These are phyloP conservation scores for Dione vanillae DNA, from an alignment of 2,888 invertebrate genomes.

Conservation along the genomic window DNA sequence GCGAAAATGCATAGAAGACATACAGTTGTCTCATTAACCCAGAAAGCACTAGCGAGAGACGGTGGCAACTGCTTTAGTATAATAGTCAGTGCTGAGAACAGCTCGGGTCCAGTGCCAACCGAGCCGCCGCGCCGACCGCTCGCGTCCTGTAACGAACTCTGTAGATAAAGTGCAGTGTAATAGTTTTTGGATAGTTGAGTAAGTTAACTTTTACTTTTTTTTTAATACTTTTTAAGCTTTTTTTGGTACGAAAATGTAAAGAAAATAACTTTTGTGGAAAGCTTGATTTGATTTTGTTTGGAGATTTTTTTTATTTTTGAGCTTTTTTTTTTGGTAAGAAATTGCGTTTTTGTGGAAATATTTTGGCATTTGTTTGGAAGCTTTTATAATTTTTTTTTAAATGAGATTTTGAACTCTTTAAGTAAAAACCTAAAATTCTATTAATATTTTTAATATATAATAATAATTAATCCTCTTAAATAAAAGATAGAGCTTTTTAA, in stretches of 20 bases:
- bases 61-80: slow-evolving; percentile 80
- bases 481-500: not conserved
- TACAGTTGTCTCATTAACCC: slow-evolving; percentile 77
- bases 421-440: too few relatives aligned
- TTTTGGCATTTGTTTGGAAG: too few relatives aligned
- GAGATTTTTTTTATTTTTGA: not conserved
- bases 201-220: slow-evolving; percentile 40
- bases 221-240: not conserved
- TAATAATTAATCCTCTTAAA: too few relatives aligned
- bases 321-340: not conserved
- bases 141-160: slow-evolving; percentile 39
- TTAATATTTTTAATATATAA: too few relatives aligned
- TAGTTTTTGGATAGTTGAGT: slow-evolving; percentile 48
- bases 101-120: slow-evolving; percentile 51
- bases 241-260: too few relatives aligned
- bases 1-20: slow-evolving; percentile 81
- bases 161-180: slow-evolving; percentile 47
- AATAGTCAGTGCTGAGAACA: slow-evolving; percentile 62
- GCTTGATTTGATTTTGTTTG: not conserved
- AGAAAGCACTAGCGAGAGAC: slow-evolving; percentile 82
- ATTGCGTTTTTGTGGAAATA: too few relatives aligned
- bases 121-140: slow-evolving; percentile 46
- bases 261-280: not conserved
- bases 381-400: too few relatives aligned
- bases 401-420: too few relatives aligned